Conservation (phyloP, 2,888 invertebrate species). For the Drosophila formosana region DNA sequence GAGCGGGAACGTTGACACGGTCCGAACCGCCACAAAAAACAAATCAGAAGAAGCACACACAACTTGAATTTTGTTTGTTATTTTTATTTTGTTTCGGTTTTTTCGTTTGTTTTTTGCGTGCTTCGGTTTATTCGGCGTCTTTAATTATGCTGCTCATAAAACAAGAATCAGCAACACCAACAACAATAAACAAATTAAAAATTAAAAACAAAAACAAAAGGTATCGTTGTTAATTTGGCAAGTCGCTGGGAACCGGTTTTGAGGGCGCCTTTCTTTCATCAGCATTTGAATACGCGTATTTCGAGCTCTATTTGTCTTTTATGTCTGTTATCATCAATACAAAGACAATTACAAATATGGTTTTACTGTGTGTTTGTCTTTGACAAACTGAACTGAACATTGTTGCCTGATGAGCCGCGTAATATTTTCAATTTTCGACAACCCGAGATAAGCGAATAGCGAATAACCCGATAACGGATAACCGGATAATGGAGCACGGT, state of each 20-base stretch:
- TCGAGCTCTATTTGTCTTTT: slow-evolving; percentile 28
- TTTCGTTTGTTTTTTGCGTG: slow-evolving; percentile 12
- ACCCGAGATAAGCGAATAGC: slow-evolving; percentile 36
- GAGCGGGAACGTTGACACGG: slow-evolving; percentile 26
- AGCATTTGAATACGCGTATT: slow-evolving; percentile 23
- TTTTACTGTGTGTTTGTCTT: slow-evolving; percentile 24
- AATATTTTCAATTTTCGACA: slow-evolving; percentile 16
- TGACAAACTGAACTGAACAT: slow-evolving; percentile 12
- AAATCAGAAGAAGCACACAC: slow-evolving; percentile 35
- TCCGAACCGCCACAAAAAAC: slow-evolving; percentile 27
- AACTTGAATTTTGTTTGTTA: slow-evolving; percentile 37
- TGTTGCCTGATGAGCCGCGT: slow-evolving; percentile 4
- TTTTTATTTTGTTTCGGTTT: slow-evolving; percentile 10
- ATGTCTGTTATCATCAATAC: slow-evolving; percentile 39
- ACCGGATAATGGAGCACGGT: background rate
- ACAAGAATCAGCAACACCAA: slow-evolving; percentile 33
- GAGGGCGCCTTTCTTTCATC: slow-evolving; percentile 31
- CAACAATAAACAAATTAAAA: slow-evolving; percentile 20
- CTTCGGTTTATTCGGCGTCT: slow-evolving; percentile 26
- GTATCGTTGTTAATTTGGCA: slow-evolving; percentile 33
- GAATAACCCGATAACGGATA: slow-evolving; percentile 23
- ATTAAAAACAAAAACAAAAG: slow-evolving; percentile 17
- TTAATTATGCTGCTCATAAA: slow-evolving; percentile 59
- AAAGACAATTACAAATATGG: background rate
- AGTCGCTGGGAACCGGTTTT: slow-evolving; percentile 42